phyloP scores from a whole-genome alignment of 2,888 invertebrate species.

The Aporophyla nigra region DNA sequence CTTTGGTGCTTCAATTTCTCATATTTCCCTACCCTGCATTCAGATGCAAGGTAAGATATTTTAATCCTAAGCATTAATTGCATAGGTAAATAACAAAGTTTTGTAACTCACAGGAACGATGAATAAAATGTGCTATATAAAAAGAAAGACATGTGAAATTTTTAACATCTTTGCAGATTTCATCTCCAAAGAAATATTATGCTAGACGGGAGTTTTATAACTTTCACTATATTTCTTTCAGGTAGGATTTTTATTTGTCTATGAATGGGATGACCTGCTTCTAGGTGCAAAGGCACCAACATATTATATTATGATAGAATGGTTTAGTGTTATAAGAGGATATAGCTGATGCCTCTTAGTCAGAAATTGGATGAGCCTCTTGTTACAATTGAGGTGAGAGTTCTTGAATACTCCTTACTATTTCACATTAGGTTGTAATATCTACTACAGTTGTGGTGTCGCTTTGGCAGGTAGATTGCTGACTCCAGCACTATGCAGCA shows the following conservation, averaged over 20 bases:
- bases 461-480: conserved; percentile 90
- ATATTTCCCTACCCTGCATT: conserved; percentile 65
- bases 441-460: conserved; percentile 82
- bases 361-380: conserved; percentile 91
- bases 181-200: conserved; percentile 25
- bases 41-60: conserved; percentile 66
- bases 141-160: neutral
- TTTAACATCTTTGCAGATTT: neutral
- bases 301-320: conserved; percentile 88
- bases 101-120: neutral
- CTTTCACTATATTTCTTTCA: conserved; percentile 76
- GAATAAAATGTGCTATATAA: neutral
- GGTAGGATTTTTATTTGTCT: conserved; percentile 81
- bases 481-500: conserved; percentile 91
- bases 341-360: conserved; percentile 91
- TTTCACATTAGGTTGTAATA: conserved; percentile 49
- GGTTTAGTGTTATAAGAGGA: conserved; percentile 88
- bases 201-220: conserved; percentile 49
- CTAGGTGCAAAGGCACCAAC: conserved; percentile 87
- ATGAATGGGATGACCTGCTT: conserved; percentile 83
- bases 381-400: conserved; percentile 90
- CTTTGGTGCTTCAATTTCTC: conserved; percentile 64
- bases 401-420: conserved; percentile 59
- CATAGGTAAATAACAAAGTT: neutral
- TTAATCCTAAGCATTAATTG: neutral